Conservation (phyloP, 2,113 vertebrate genomes). For the Phaethornis superciliosus region DNA sequence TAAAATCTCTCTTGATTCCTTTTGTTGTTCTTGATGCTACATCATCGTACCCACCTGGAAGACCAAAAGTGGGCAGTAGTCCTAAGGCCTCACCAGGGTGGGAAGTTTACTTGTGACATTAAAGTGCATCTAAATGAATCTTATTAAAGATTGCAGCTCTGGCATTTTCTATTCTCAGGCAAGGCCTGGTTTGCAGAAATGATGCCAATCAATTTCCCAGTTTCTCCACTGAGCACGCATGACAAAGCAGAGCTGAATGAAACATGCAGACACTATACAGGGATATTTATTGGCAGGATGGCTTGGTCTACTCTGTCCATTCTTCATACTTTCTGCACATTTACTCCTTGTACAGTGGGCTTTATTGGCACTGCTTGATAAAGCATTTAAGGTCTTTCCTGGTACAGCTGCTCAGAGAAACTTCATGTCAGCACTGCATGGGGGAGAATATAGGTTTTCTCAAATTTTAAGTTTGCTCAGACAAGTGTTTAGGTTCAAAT, state of each 20-base stretch:
- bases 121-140: not conserved
- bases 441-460: not conserved
- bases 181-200: not conserved
- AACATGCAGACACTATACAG: not conserved
- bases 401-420: not conserved
- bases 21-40: too few relatives aligned
- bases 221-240: not conserved
- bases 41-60: too few relatives aligned
- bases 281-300: not conserved
- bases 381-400: not conserved
- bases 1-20: too few relatives aligned
- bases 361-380: not conserved
- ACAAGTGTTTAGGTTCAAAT: not conserved
- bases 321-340: not conserved
- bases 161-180: not conserved
- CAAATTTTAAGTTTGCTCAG: not conserved
- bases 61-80: too few relatives aligned
- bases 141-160: not conserved
- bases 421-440: not conserved
- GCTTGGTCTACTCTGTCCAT: not conserved
- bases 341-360: not conserved
- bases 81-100: too few relatives aligned
- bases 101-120: too few relatives aligned
- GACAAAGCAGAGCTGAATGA: not conserved
- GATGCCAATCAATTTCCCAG: not conserved